A percentile compares a stretch with the other conserved stretches of the same genome.
These are phyloP conservation scores for Anguilla obscura DNA, from an alignment of 2,797 vertebrate genomes.

Conservation along the genomic window DNA sequence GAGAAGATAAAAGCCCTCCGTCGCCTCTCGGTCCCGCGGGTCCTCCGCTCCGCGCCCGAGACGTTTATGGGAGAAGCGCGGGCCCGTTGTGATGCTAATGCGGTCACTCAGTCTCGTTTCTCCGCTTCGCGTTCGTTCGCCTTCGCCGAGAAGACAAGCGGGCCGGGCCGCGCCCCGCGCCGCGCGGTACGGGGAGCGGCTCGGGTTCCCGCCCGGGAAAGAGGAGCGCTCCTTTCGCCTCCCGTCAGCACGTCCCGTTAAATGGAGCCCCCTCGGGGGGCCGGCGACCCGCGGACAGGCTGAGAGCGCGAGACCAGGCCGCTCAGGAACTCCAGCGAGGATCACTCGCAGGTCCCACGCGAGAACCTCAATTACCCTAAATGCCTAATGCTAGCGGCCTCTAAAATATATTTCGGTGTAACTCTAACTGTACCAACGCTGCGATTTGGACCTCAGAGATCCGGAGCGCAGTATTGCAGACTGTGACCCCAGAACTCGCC, in stretches of 20 bases:
- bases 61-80: background rate
- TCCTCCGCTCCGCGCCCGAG: background rate
- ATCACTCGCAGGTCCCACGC: background rate
- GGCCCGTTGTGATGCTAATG: constrained; percentile 9
- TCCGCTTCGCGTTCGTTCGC: background rate
- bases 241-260: background rate
- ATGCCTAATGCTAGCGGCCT: background rate
- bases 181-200: background rate
- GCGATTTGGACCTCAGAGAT: no score
- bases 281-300: background rate
- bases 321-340: background rate
- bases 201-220: background rate
- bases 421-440: background rate
- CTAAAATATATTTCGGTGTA: background rate
- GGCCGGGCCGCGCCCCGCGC: background rate
- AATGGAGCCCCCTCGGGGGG: background rate
- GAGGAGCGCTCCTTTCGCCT: background rate
- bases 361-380: background rate
- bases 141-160: background rate
- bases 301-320: background rate
- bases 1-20: background rate
- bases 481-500: no score
- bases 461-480: no score
- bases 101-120: background rate
- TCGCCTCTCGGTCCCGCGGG: background rate